A percentile compares a stretch with the other conserved stretches of the same genome.
phyloP scores from a whole-genome alignment of 1,140 invertebrate species.

The Listronotus oregonensis region DNA sequence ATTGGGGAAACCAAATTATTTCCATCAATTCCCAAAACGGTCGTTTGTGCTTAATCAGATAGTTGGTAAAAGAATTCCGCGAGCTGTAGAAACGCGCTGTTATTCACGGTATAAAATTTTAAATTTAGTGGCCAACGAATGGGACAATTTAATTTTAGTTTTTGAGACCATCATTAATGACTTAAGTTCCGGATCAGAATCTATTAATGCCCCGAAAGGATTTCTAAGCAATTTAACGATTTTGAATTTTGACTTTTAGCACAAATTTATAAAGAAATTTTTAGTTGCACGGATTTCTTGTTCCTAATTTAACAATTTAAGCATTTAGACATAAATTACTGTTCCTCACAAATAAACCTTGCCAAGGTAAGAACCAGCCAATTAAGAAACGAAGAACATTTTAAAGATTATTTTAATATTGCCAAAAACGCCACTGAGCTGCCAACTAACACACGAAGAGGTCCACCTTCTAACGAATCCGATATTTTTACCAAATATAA shows the following conservation, averaged over 20 bases:
- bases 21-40: no score
- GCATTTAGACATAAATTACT: not conserved
- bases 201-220: not conserved
- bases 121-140: constrained; percentile 13
- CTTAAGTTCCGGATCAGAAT: not conserved
- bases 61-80: constrained; percentile 7
- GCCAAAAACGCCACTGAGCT: not conserved
- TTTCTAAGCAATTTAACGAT: constrained; percentile 3
- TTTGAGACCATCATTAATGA: constrained; percentile 13
- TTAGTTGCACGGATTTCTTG: not conserved
- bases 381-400: not conserved
- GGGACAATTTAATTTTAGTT: constrained; percentile 18
- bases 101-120: constrained; percentile 9
- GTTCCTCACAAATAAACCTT: not conserved
- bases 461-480: no score
- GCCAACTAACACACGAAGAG: no score
- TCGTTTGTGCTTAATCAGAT: no score
- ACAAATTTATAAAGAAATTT: not conserved
- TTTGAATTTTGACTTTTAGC: not conserved
- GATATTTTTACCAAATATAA: not conserved
- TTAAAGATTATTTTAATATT: not conserved
- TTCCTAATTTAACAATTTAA: not conserved
- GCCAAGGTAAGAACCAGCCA: not conserved
- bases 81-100: constrained; percentile 20
- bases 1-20: no score